These are phyloP conservation scores for Cheilosia vulpina DNA, from an alignment of 2,888 invertebrate species.

Conservation along the genomic window DNA sequence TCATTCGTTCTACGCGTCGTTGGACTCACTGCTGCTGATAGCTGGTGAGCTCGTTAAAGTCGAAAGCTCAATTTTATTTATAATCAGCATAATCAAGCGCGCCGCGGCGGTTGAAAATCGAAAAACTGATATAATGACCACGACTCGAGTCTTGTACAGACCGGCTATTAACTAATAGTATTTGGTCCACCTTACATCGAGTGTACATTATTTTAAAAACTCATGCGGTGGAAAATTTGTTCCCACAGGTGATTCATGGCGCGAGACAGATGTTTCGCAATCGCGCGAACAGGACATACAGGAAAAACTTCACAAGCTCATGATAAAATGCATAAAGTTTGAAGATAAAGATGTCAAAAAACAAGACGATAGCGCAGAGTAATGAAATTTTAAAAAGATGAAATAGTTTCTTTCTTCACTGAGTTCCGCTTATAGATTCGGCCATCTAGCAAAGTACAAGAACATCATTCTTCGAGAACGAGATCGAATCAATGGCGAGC, in stretches of 20 bases:
- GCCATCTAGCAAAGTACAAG: constrained; percentile 79
- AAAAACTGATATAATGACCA: no score
- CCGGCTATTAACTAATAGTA: no score
- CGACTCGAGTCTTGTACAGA: no score
- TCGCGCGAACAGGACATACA: constrained; percentile 80
- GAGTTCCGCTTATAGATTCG: constrained; percentile 76
- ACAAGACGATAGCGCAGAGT: constrained; percentile 79
- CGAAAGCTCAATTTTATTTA: no score
- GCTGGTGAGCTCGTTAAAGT: no score
- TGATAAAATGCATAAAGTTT: constrained; percentile 78
- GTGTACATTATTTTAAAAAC: background rate
- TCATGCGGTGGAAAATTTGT: background rate
- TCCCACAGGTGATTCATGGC: constrained; percentile 79
- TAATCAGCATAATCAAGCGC: no score
- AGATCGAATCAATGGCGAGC: constrained; percentile 80
- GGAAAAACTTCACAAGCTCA: constrained; percentile 79
- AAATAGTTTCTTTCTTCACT: background rate
- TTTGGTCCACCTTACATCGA: background rate
- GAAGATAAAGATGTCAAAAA: constrained; percentile 76
- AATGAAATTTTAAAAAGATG: background rate
- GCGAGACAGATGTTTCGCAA: constrained; percentile 79
- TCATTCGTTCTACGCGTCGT: background rate
- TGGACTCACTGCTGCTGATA: no score
- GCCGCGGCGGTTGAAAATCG: no score
- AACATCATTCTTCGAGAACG: constrained; percentile 81